Conservation (phyloP, 2,888 invertebrate species). For the Napeogenes sylphis region DNA sequence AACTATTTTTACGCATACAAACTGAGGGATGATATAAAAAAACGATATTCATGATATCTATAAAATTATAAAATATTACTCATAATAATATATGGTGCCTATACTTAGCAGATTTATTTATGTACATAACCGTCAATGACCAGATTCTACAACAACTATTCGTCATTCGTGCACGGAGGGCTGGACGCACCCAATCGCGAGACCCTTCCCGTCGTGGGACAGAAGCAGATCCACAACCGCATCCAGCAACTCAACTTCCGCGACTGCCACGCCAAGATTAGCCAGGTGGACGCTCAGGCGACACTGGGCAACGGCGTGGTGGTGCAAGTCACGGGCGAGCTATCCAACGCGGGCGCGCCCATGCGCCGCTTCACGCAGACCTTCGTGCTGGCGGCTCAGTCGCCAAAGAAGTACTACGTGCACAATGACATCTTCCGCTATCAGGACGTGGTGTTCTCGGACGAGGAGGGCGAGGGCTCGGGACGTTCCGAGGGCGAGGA, state of each 20-base stretch:
- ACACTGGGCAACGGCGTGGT: slow-evolving; percentile 96
- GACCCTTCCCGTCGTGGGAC: slow-evolving; percentile 90
- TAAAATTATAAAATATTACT: too few relatives aligned
- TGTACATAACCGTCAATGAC: neutral
- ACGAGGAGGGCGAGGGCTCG: slow-evolving; percentile 75
- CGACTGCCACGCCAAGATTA: slow-evolving; percentile 98
- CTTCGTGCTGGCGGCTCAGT: slow-evolving; percentile 95
- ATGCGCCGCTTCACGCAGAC: slow-evolving; percentile 99
- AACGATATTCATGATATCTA: too few relatives aligned
- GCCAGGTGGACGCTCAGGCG: slow-evolving; percentile 96
- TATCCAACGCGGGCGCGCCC: slow-evolving; percentile 96
- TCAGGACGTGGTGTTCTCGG: slow-evolving; percentile 83
- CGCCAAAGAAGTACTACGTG: slow-evolving; percentile 98
- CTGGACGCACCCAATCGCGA: slow-evolving; percentile 90
- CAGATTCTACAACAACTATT: slow-evolving; percentile 97
- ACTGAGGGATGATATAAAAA: too few relatives aligned
- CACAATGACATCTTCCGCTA: slow-evolving; percentile 99
- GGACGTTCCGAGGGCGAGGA: slow-evolving; percentile 82
- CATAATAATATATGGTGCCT: too few relatives aligned
- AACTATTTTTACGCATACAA: too few relatives aligned
- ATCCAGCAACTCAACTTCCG: slow-evolving; percentile 96
- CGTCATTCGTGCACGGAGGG: slow-evolving; percentile 97
- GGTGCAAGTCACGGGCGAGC: slow-evolving; percentile 97
- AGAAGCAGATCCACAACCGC: slow-evolving; percentile 96
- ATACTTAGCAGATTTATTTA: too few relatives aligned